phyloP scores from a whole-genome alignment of 2,888 invertebrate species.

The Eupelmus urozonus region DNA sequence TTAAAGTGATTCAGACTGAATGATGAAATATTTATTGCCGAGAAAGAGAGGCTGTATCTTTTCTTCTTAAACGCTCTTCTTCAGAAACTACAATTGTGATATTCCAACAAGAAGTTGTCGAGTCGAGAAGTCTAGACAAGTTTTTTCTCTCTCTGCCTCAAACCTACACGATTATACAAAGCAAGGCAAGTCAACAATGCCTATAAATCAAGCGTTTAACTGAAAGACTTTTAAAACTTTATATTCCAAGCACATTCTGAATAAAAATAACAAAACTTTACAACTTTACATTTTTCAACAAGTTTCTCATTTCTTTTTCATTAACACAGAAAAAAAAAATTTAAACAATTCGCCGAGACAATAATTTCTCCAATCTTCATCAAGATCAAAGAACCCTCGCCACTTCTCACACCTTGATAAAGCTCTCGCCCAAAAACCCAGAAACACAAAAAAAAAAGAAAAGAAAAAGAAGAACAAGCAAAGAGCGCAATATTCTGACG shows the following conservation, averaged over 20 bases:
- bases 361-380: no score
- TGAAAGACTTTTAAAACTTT: neutral
- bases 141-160: constrained; percentile 27
- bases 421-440: neutral
- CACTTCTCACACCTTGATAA: neutral
- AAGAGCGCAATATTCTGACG: neutral
- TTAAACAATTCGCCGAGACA: no score
- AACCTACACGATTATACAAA: constrained; percentile 22
- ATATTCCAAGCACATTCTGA: neutral
- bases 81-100: constrained; percentile 29
- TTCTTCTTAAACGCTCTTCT: neutral
- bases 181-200: constrained; percentile 7
- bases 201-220: constrained; percentile 35
- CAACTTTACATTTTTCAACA: neutral
- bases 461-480: neutral
- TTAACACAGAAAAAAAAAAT: no score
- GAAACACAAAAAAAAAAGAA: neutral
- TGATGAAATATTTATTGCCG: no score
- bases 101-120: constrained; percentile 36
- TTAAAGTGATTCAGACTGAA: no score
- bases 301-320: neutral
- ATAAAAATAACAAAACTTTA: neutral
- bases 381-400: no score
- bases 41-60: neutral
- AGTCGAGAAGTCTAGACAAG: constrained; percentile 55